Evolutionary conservation across 2,113 vertebrate species (phyloP), one percentile per base, ranked within the genome.

Genomic region (Pedionomus torquatus): DNA sequence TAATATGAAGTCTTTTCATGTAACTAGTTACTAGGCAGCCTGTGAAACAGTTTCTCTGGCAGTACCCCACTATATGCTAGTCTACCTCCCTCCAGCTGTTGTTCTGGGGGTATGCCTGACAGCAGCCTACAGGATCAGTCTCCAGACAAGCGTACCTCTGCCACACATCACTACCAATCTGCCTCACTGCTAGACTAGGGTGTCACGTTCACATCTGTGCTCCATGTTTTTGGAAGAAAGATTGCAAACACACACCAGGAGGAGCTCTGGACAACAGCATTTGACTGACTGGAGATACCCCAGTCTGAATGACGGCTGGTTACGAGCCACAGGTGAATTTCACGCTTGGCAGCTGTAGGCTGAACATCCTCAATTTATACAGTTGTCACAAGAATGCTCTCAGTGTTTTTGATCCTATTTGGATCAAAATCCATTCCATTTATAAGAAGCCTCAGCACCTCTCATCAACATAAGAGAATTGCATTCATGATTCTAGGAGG

Each of bases 21-120:
- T 41, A 85, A 48, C 66, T 68, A 76, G 83, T 87, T 87, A 87
- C 91, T n/a, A 96, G 77, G 87, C 93, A 96, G 94, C 61, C 89
- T 64, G 16, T 49, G 84, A 83, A 78, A 61, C 76, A 49, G 60
- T 58, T 83, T 89, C 57, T 49, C 52, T 72, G 77, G 61, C 81
- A 91, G 65, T 9, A 66, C 11, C 39, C 20, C 17, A 3, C 51
- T n/a, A 39, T 5, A 48, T 17, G 61, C 44, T 70, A 94, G 70
- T 6, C 48, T 69, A 63, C 57, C 63, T 93, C 66, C 51, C 26
- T 79, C 9, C 16, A 64, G 82, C 63, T 85, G 79, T 55, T 48
- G 5, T n/a, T 83, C 64, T 66, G 69, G 72, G 46, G 37, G 1
- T 64, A 41, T 8, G 55, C 46, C 64, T 28, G 61, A 44, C 64